Conservation (phyloP, 1,140 invertebrate species). For the Scaptomyza hsui region DNA sequence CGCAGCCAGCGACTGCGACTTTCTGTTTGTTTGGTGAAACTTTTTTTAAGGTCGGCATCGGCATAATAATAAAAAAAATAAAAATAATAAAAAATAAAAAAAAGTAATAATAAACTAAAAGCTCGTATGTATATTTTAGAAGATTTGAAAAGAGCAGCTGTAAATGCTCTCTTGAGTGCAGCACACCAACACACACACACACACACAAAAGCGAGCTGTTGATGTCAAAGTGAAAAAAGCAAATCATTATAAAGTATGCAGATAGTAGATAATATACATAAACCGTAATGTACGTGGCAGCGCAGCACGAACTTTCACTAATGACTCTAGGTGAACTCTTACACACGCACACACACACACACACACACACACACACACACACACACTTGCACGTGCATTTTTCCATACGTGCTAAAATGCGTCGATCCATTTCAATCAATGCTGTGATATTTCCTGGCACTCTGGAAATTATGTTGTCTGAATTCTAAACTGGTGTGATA, state of each 20-base stretch:
- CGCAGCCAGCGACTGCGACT: slow-evolving; percentile 56
- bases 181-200: not conserved
- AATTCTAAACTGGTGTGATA: slow-evolving; percentile 1
- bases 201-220: slow-evolving; percentile 17
- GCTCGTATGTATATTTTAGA: slow-evolving; percentile 26
- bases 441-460: not conserved
- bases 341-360: slow-evolving; percentile 8
- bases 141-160: slow-evolving; percentile 28
- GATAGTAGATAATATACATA: slow-evolving; percentile 34
- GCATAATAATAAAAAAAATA: slow-evolving; percentile 61
- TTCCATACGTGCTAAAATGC: slow-evolving; percentile 47
- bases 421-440: slow-evolving; percentile 22
- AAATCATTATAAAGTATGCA: slow-evolving; percentile 22
- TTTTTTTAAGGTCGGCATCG: slow-evolving; percentile 72
- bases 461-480: not conserved
- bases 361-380: slow-evolving; percentile 24
- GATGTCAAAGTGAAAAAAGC: slow-evolving; percentile 47
- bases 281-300: slow-evolving; percentile 71
- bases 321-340: slow-evolving; percentile 72
- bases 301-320: slow-evolving; percentile 71
- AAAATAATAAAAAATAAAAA: slow-evolving; percentile 25
- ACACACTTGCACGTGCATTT: slow-evolving; percentile 32
- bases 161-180: slow-evolving; percentile 13
- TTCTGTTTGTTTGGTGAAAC: slow-evolving; percentile 80
- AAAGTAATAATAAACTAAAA: slow-evolving; percentile 38